Evolutionary conservation across 1,140 invertebrate genomes (phyloP), one percentile per base, ranked within the genome.

Genomic region (Leptinotarsa defecta): DNA sequence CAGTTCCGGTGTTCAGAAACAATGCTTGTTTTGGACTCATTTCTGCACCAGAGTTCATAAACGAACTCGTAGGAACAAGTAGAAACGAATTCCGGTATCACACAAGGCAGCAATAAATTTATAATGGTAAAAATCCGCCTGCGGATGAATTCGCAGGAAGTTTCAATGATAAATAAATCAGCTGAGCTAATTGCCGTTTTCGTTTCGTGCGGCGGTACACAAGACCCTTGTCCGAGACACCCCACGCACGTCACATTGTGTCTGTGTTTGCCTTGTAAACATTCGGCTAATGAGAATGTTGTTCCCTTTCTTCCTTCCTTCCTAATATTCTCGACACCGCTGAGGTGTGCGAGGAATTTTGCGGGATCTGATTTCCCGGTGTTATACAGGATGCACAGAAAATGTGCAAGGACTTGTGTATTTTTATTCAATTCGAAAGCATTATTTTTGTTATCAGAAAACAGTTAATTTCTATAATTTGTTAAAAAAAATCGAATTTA

Each of bases 111-210:
- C 70, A 61, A 62, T 72, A 62, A 72, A 72, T 72, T 27, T 72
- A 24, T 72, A 72, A 72, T 62, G 57, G 24, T 15, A 72, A 72
- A 72, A 72, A 63, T 72, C 70, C 70, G 70, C 52, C 24, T 6
- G 24, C 52, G n/a, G 57, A 24, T 27, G 22, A 63, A 72, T 70
- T 72, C 57, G 57, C 52, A 72, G 70, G 70, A 72, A 72, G 70
- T 72, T 72, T 72, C 70, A 72, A 72, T 72, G 48, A 72, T 72
- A 27, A 72, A 72, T 72, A 72, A 62, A 72, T 72, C 70, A 48
- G 20, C 52, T 27, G 20, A 17, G 17, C 48, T 62, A 72, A 72
- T 72, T 62, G 70, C 70, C 70, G 49, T 62, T 62, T 52, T 27
- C 57, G 70, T 61, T 72, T 48, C 8, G 34, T 48, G 48, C 43